Evolutionary conservation across 2,888 invertebrate genomes (phyloP).

Genomic region (Fabriciana adippe): DNA sequence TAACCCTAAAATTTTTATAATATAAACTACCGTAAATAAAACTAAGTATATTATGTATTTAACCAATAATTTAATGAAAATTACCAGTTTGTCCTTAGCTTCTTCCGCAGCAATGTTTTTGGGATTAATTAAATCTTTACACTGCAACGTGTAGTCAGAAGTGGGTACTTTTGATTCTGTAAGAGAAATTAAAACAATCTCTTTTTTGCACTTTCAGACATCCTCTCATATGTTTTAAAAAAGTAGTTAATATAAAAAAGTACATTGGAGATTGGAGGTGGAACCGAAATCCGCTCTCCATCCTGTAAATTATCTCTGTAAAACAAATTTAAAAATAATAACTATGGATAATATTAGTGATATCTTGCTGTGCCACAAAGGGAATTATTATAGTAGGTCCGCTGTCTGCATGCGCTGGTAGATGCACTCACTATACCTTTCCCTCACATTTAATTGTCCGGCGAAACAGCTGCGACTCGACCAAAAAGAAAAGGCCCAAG

Average conservation of each 20-base stretch:
- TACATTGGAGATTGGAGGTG: too few relatives aligned
- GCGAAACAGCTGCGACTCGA: too few relatives aligned
- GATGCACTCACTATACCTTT: too few relatives aligned
- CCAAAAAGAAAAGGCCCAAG: too few relatives aligned
- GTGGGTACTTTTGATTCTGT: not conserved
- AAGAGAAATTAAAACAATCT: not conserved
- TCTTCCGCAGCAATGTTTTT: conserved; percentile 31
- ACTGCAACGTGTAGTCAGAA: not conserved
- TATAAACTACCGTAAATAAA: not conserved
- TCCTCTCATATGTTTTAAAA: too few relatives aligned
- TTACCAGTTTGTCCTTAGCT: conserved; percentile 45
- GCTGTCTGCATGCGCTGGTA: too few relatives aligned
- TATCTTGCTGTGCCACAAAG: not conserved
- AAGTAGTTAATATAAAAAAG: too few relatives aligned
- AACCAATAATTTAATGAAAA: conserved; percentile 9
- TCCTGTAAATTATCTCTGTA: not conserved
- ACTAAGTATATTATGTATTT: not conserved
- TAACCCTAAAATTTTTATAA: too few relatives aligned
- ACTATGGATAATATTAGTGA: not conserved
- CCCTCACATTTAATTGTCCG: too few relatives aligned
- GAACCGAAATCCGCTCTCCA: too few relatives aligned
- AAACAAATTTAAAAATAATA: not conserved
- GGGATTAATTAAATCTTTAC: conserved; percentile 27
- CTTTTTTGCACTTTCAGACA: too few relatives aligned
- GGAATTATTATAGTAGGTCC: not conserved